Evolutionary conservation across 2,888 invertebrate species (phyloP).

Genomic region (Thera britannica): DNA sequence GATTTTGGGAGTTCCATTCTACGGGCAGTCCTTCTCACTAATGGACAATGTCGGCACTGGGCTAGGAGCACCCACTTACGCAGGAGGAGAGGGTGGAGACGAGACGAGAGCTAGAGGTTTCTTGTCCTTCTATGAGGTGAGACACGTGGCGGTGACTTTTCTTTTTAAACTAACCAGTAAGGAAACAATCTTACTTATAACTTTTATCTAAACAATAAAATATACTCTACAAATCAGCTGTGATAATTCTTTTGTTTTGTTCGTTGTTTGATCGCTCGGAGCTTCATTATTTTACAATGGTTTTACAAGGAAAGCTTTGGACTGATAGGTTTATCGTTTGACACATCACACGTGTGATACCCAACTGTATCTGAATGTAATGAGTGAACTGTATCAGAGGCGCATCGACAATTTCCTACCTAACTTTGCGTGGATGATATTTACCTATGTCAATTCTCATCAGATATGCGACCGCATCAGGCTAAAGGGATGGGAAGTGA

Average conservation of each 20-base stretch:
- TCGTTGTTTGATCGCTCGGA: no score
- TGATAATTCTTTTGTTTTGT: no score
- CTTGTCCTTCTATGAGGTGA: conserved; percentile 93
- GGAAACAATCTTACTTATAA: background rate
- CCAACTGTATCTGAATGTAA: background rate
- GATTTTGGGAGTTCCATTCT: conserved; percentile 94
- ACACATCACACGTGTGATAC: background rate
- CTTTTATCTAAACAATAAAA: no score
- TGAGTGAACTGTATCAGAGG: background rate
- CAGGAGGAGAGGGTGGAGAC: conserved; percentile 95
- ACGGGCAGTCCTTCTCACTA: conserved; percentile 94
- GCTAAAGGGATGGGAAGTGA: conserved; percentile 90
- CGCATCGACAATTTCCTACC: no score
- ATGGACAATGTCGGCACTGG: conserved; percentile 87
- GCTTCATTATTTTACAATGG: no score
- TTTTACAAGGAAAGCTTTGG: background rate
- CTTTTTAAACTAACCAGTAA: background rate
- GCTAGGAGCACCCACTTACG: conserved; percentile 91
- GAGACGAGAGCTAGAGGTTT: conserved; percentile 95
- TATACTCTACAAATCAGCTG: no score
- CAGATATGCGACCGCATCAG: conserved; percentile 93
- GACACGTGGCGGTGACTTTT: background rate
- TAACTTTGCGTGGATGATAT: no score
- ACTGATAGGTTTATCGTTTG: conserved; percentile 2
- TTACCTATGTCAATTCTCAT: conserved; percentile 4